Conservation (phyloP, 2,113 vertebrate genomes). For the Meleagris gallopavo region DNA sequence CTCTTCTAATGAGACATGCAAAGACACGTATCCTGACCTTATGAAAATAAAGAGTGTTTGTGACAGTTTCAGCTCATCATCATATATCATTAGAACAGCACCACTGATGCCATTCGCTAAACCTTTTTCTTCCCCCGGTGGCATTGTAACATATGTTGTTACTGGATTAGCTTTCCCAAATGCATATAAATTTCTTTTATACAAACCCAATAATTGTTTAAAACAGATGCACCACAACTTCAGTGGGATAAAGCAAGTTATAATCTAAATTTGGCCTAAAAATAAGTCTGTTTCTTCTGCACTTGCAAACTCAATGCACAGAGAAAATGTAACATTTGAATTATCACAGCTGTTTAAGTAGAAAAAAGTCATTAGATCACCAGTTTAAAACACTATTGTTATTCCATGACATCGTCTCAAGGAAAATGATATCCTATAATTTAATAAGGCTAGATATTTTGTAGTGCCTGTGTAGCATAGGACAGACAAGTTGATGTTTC, state of each 20-base stretch:
- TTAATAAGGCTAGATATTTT: constrained; percentile 18
- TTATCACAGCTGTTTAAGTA: not conserved
- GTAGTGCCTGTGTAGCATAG: not conserved
- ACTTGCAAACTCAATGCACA: not conserved
- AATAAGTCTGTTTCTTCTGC: not conserved
- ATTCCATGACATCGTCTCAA: not conserved
- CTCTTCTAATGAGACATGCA: not conserved
- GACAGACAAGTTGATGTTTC: not conserved
- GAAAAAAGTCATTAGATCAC: not conserved
- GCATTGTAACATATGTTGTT: not conserved
- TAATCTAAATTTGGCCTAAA: not conserved
- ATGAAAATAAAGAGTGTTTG: not conserved
- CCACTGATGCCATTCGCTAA: not conserved
- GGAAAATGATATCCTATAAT: not conserved
- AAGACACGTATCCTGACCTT: not conserved
- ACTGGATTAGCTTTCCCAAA: not conserved
- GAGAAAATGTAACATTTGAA: not conserved
- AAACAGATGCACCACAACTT: not conserved
- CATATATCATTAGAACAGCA: not conserved
- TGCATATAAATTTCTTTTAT: not conserved
- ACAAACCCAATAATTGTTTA: not conserved
- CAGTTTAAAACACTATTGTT: not conserved
- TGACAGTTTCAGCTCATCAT: not conserved
- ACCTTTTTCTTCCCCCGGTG: fast-evolving
- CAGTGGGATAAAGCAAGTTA: fast-evolving